Percentiles rank a stretch among this genome's conserved stretches.
Conservation (phyloP, 2,113 vertebrate genomes). For the Menidia beryllina region DNA sequence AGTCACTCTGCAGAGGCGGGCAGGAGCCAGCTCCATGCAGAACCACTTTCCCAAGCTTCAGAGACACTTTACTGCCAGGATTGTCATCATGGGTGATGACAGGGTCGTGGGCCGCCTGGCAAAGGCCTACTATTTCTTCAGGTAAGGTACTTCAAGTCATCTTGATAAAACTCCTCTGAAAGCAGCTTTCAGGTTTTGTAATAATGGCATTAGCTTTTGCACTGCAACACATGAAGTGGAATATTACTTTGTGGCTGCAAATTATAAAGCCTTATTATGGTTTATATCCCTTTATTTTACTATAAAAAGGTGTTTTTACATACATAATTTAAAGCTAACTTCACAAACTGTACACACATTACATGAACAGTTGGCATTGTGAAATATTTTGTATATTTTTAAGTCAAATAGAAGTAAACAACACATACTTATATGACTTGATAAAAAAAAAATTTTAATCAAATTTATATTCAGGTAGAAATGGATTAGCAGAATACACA, state of each 20-base stretch:
- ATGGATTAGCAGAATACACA: neutral
- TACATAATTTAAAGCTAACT: neutral
- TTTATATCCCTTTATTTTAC: neutral
- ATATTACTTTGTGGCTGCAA: constrained; percentile 1
- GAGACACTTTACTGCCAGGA: constrained; percentile 86
- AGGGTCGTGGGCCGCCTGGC: constrained; percentile 89
- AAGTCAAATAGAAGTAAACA: no score
- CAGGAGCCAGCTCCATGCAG: constrained; percentile 45
- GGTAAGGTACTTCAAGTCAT: constrained; percentile 73
- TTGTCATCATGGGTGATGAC: constrained; percentile 91
- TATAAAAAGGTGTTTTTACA: neutral
- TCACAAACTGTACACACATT: neutral
- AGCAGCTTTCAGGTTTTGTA: neutral
- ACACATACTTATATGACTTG: neutral
- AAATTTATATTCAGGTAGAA: neutral
- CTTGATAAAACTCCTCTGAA: constrained; percentile 1
- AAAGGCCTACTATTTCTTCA: constrained; percentile 87
- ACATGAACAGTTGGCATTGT: neutral
- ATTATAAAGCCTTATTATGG: neutral
- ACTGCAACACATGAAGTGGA: neutral
- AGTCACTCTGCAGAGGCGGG: constrained; percentile 75
- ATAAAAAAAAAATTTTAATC: neutral
- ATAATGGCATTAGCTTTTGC: neutral
- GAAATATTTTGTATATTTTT: neutral
- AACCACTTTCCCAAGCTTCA: constrained; percentile 76